These are phyloP conservation scores for Fabriciana adippe DNA, from an alignment of 2,888 invertebrate species.

Conservation along the genomic window DNA sequence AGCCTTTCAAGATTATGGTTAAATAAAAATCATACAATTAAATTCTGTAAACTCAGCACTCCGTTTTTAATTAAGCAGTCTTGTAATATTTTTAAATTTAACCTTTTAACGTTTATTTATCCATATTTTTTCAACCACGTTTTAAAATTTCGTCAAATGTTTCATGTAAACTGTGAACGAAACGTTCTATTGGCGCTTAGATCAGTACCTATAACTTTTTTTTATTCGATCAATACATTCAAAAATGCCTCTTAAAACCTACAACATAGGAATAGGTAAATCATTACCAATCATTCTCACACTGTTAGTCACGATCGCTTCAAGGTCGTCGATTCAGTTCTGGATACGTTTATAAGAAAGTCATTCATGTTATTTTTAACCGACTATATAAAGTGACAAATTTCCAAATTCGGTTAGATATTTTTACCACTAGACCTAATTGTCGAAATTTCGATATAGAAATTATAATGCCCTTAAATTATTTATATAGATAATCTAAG, in stretches of 20 bases:
- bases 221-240: conserved; percentile 4
- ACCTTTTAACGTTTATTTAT: too few species aligned
- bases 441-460: too few species aligned
- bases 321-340: conserved; percentile 28
- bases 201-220: too few species aligned
- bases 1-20: too few species aligned
- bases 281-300: conserved; percentile 6
- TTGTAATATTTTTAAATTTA: too few species aligned
- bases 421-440: too few species aligned
- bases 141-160: not conserved
- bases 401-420: too few species aligned
- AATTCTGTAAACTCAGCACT: too few species aligned
- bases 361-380: conserved; percentile 7
- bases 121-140: not conserved
- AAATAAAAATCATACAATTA: too few species aligned
- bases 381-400: not conserved
- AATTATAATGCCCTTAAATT: too few species aligned
- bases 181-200: not conserved
- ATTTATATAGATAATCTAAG: too few species aligned
- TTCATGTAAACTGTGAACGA: conserved; percentile 4
- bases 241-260: not conserved
- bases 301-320: conserved; percentile 25
- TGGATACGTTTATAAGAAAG: conserved; percentile 12
- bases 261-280: not conserved
- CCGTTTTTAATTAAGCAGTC: too few species aligned